Evolutionary conservation across 2,113 vertebrate genomes (phyloP), one percentile per base, ranked within the genome.

Genomic region (Origma solitaria): DNA sequence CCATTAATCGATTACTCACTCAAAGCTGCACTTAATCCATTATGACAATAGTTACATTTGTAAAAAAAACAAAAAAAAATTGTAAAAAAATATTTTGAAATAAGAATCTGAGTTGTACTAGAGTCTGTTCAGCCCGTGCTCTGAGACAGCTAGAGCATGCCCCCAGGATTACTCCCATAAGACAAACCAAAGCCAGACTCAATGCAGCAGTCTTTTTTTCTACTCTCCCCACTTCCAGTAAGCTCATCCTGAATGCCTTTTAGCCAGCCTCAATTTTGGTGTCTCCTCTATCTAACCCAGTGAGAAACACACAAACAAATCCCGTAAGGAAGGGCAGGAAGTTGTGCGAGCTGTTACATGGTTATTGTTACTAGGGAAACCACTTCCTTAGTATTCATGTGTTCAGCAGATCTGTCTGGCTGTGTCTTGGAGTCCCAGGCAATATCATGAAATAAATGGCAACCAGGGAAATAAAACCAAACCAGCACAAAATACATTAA

Each of bases 301-400:
- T 72, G 61, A 94, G 87, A 98, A 97, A 94, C 75, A 95, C 91
- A 94, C 91, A 96, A 97, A 92, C 92, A 96, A 94, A 95, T 95
- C 92, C 92, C 27, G 11, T 90, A 96, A 96, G 94, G 95, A 92
- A 95, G 95, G 90, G 93, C 94, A 96, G 92, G 94, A 97, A 96
- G 84, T 97, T 97, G 94, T 96, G 92, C 6, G 76, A 95, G 78
- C 90, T 58, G 90, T 82, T 94, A 92, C 71, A 2, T 88, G 90
- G 96, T 96, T 97, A 95, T 97, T 97, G 98, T 98, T 98, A 98
- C 98, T 98, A 98, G 88, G 98, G 97, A 98, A 98, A 98, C 98
- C 94, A 71, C 85, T 97, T 97, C 97, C 97, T 98, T 96, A 96
- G 96, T 95, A 97, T 97, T 97, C 98, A 97, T 97, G 88, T 95